Percentiles rank a stretch among this genome's conserved stretches.
phyloP scores from a whole-genome alignment of 1,140 invertebrate genomes.

The Sarcophaga bullata region DNA sequence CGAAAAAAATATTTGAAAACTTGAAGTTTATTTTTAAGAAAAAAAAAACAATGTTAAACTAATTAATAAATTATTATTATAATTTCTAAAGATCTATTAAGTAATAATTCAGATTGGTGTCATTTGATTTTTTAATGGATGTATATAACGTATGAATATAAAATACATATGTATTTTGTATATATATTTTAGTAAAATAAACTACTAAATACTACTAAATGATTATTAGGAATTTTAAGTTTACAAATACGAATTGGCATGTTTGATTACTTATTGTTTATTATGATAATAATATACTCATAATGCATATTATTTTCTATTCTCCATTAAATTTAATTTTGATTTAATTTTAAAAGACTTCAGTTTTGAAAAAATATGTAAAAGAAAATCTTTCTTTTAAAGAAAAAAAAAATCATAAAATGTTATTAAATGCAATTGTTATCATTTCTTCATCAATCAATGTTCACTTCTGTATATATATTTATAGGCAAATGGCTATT shows the following conservation, averaged over 20 bases:
- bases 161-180: neutral
- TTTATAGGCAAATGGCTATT: neutral
- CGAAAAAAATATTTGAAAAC: no score
- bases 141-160: no score
- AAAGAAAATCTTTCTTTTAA: neutral
- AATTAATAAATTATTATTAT: neutral
- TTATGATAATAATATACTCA: neutral
- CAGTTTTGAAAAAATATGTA: neutral
- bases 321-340: neutral
- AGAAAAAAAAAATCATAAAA: no score
- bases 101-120: neutral
- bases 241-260: conserved; percentile 24
- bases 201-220: neutral
- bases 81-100: neutral
- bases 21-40: no score
- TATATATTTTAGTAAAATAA: neutral
- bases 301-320: neutral
- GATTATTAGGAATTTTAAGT: conserved; percentile 16
- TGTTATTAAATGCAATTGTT: conserved; percentile 3
- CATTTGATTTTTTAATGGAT: neutral
- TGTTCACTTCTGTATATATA: neutral
- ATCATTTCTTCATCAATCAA: neutral
- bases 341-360: conserved; percentile 15
- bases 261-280: neutral
- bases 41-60: no score